Conservation (phyloP, 2,113 vertebrate genomes). For the Cyprinodon brontotheroides region DNA sequence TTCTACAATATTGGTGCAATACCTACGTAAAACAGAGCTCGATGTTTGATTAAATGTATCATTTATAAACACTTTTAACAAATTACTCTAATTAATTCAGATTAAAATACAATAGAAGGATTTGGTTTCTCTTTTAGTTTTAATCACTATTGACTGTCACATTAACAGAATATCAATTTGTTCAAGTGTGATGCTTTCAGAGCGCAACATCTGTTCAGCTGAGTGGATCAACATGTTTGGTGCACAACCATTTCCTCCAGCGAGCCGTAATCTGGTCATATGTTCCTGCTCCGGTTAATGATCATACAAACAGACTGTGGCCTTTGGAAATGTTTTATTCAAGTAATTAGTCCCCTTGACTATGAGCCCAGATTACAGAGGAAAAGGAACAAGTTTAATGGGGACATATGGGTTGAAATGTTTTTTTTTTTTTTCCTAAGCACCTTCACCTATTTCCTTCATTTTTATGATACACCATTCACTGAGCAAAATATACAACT, state of each 20-base stretch:
- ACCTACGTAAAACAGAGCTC: slow-evolving; percentile 1
- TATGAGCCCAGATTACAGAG: neutral
- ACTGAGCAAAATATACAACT: neutral
- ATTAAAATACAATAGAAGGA: neutral
- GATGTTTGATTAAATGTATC: slow-evolving; percentile 5
- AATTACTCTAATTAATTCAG: neutral
- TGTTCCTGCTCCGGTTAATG: slow-evolving; percentile 18
- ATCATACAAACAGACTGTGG: slow-evolving; percentile 11
- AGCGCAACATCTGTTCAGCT: slow-evolving; percentile 1
- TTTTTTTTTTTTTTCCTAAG: no score
- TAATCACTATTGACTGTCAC: slow-evolving; percentile 9
- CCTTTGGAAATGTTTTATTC: slow-evolving; percentile 3
- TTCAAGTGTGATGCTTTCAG: slow-evolving; percentile 15
- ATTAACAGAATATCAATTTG: slow-evolving; percentile 20
- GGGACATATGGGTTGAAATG: neutral
- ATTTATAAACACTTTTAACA: slow-evolving; percentile 4
- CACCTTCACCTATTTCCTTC: neutral
- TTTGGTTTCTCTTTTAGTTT: slow-evolving; percentile 22
- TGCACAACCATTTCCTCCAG: neutral
- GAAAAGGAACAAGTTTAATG: neutral
- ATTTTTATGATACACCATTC: neutral
- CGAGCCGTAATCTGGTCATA: slow-evolving; percentile 5
- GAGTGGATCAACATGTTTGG: slow-evolving; percentile 1
- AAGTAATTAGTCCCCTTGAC: neutral
- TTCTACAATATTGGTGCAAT: no score